Percentiles rank a stretch among this genome's conserved stretches.
These are phyloP conservation scores for Druceiella hillmani DNA, from an alignment of 2,888 invertebrate genomes.

Conservation along the genomic window DNA sequence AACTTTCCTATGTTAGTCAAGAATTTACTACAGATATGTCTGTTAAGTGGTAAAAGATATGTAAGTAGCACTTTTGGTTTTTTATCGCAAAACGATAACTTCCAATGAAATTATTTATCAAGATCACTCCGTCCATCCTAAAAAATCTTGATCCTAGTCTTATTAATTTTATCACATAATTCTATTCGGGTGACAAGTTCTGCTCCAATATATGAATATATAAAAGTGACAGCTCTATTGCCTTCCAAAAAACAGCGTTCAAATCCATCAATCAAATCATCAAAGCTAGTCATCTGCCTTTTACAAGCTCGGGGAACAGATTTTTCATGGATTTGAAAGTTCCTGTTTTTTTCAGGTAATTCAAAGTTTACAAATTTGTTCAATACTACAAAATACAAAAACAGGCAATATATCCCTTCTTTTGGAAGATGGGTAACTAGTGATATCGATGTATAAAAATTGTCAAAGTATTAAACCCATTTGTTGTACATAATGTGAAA, in stretches of 20 bases:
- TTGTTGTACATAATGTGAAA: too few relatives aligned
- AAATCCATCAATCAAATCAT: slow-evolving; percentile 29
- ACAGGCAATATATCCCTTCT: slow-evolving; percentile 26
- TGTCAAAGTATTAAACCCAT: too few relatives aligned
- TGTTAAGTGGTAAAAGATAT: too few relatives aligned
- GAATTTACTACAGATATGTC: too few relatives aligned
- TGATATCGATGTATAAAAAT: slow-evolving; percentile 28
- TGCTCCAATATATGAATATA: slow-evolving; percentile 27
- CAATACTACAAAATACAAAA: slow-evolving; percentile 23
- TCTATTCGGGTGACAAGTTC: too few relatives aligned
- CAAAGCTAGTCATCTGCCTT: slow-evolving; percentile 27
- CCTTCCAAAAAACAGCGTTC: slow-evolving; percentile 27
- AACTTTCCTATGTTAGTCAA: too few relatives aligned
- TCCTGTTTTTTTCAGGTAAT: slow-evolving; percentile 27
- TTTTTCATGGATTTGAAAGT: slow-evolving; percentile 27
- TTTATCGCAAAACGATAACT: too few relatives aligned
- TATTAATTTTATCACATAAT: too few relatives aligned
- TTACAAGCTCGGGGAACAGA: slow-evolving; percentile 27
- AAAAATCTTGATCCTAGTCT: too few relatives aligned
- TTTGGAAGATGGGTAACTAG: slow-evolving; percentile 26
- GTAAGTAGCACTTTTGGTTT: too few relatives aligned
- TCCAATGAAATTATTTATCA: too few relatives aligned
- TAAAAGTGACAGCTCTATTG: slow-evolving; percentile 28
- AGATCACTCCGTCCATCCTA: too few relatives aligned
- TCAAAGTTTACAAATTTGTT: slow-evolving; percentile 26